phyloP scores from a whole-genome alignment of 2,113 vertebrate species.

The Pygoscelis adeliae region DNA sequence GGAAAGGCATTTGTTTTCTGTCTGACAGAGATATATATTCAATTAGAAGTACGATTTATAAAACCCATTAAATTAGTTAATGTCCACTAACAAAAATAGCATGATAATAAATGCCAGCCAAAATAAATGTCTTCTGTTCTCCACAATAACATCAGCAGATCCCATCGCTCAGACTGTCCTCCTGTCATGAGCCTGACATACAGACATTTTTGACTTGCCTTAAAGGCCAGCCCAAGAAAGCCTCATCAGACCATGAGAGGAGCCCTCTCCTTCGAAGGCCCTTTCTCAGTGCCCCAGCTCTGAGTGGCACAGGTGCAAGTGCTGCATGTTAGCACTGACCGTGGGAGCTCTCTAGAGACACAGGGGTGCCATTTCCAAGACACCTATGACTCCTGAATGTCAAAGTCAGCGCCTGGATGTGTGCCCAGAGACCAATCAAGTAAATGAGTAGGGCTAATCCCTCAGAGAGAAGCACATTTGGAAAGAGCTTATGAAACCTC shows the following conservation, averaged over 20 bases:
- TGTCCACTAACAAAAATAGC: background rate
- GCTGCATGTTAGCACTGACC: background rate
- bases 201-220: background rate
- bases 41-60: background rate
- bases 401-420: background rate
- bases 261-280: background rate
- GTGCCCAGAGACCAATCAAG: background rate
- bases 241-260: background rate
- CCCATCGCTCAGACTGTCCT: background rate
- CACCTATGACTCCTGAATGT: background rate
- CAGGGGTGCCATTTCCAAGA: background rate
- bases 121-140: background rate
- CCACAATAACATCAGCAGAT: background rate
- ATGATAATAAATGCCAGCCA: background rate
- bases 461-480: background rate
- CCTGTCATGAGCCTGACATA: background rate
- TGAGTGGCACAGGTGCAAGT: background rate
- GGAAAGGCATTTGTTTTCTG: background rate
- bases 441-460: background rate
- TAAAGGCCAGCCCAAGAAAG: background rate
- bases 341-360: background rate
- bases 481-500: background rate
- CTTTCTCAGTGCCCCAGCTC: background rate
- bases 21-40: background rate
- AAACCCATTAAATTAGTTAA: background rate